phyloP scores from a whole-genome alignment of 2,797 vertebrate species.

The Dipus sagitta region DNA sequence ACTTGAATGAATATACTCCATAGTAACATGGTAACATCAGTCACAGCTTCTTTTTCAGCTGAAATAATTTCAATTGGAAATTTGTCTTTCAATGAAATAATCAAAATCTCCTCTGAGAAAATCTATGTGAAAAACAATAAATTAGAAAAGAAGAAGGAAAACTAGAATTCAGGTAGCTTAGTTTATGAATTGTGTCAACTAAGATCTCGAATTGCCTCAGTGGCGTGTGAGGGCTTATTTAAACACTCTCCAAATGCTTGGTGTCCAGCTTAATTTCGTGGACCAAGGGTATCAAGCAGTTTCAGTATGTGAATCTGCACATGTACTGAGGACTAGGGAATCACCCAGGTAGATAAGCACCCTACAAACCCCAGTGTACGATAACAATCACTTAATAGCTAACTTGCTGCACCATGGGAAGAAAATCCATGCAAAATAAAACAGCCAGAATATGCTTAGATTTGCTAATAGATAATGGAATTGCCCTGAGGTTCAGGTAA shows the following conservation, averaged over 20 bases:
- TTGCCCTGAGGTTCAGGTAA: not conserved
- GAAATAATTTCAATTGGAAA: not conserved
- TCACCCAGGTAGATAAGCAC: not conserved
- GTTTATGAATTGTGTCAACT: not conserved
- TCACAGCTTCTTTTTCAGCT: not conserved
- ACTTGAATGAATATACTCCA: not conserved
- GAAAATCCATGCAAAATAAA: not conserved
- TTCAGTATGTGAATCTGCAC: no score
- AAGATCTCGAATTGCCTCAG: not conserved
- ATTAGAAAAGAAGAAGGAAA: not conserved
- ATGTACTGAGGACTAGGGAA: fast-evolving
- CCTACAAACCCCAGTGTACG: fast-evolving
- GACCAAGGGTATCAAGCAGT: not conserved
- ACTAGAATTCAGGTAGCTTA: not conserved
- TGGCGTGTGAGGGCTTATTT: not conserved
- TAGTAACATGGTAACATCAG: not conserved
- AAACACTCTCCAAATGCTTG: not conserved
- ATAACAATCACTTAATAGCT: not conserved
- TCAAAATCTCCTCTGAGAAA: not conserved
- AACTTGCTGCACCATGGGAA: not conserved
- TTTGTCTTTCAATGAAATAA: not conserved
- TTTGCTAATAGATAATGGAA: not conserved
- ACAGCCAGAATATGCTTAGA: fast-evolving
- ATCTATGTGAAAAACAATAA: not conserved
- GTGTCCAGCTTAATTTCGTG: not conserved